Evolutionary conservation across 2,888 invertebrate species (phyloP).

Genomic region (Panzeria rudis): DNA sequence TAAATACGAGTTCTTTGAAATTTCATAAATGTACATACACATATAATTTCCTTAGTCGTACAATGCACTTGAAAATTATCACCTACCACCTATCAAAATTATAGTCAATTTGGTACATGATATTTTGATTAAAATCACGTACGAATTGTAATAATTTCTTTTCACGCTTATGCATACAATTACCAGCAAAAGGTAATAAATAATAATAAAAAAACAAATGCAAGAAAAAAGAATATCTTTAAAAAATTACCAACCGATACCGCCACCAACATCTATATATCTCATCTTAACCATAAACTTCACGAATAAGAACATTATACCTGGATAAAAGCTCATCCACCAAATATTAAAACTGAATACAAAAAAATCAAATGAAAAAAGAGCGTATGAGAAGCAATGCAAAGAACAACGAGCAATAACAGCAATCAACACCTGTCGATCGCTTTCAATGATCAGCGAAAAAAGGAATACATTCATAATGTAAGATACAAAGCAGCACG

Average conservation of each 20-base stretch:
- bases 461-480: slow-evolving; percentile 20
- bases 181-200: slow-evolving; percentile 67
- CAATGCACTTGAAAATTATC: slow-evolving; percentile 69
- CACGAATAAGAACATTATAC: slow-evolving; percentile 62
- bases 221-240: slow-evolving; percentile 30
- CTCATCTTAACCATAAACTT: slow-evolving; percentile 52
- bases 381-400: slow-evolving; percentile 48
- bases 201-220: slow-evolving; percentile 35
- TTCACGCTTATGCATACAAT: slow-evolving; percentile 78
- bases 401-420: slow-evolving; percentile 65
- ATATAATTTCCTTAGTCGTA: slow-evolving; percentile 37
- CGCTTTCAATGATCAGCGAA: slow-evolving; percentile 64
- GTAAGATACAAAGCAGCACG: slow-evolving; percentile 43
- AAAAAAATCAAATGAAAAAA: slow-evolving; percentile 43
- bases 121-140: slow-evolving; percentile 81
- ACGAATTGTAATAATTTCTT: slow-evolving; percentile 81
- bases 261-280: slow-evolving; percentile 61
- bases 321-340: slow-evolving; percentile 70
- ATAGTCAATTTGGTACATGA: slow-evolving; percentile 67
- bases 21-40: background rate
- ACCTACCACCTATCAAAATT: slow-evolving; percentile 70
- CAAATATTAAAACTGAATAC: slow-evolving; percentile 37
- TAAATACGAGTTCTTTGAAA: slow-evolving; percentile 49
- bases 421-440: slow-evolving; percentile 82
- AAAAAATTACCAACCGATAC: slow-evolving; percentile 43